A percentile compares a stretch with the other conserved stretches of the same genome.
These are phyloP conservation scores for Tricholauxania praeusta DNA, from an alignment of 2,888 invertebrate species.

Conservation along the genomic window DNA sequence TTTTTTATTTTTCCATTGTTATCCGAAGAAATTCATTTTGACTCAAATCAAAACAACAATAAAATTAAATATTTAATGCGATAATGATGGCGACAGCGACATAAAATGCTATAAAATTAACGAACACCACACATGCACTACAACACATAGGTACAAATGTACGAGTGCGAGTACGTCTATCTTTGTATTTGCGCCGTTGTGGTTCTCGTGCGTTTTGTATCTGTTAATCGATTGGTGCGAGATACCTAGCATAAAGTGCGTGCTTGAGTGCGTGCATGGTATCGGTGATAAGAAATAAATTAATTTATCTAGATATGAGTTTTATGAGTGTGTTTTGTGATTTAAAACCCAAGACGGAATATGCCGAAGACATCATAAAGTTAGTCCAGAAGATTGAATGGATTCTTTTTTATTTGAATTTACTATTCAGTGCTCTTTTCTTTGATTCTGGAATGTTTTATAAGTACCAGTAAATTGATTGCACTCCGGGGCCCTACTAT, in stretches of 20 bases:
- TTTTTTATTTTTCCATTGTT: conserved; percentile 15
- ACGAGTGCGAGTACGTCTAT: neutral
- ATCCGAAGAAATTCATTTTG: conserved; percentile 8
- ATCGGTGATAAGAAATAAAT: neutral
- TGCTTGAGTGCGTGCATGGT: neutral
- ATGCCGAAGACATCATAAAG: too few relatives aligned
- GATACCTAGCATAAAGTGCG: neutral
- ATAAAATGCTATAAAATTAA: conserved; percentile 1
- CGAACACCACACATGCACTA: neutral
- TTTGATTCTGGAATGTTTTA: too few relatives aligned
- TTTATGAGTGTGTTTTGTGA: too few relatives aligned
- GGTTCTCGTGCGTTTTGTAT: neutral
- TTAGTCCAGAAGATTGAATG: too few relatives aligned
- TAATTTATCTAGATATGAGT: conserved; percentile 3
- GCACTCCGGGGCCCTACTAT: too few relatives aligned
- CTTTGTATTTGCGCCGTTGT: neutral
- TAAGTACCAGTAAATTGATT: too few relatives aligned
- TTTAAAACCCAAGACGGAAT: too few relatives aligned
- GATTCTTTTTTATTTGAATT: too few relatives aligned
- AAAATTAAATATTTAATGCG: conserved; percentile 36
- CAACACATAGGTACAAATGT: neutral
- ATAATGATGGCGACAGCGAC: conserved; percentile 23
- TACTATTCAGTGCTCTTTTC: too few relatives aligned
- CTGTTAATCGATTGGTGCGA: neutral
- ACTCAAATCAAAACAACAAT: conserved; percentile 36